Base-by-base conservation (phyloP, 2,113 vertebrate genomes). In the Hypocryptadius cinnamomeus region DNA sequence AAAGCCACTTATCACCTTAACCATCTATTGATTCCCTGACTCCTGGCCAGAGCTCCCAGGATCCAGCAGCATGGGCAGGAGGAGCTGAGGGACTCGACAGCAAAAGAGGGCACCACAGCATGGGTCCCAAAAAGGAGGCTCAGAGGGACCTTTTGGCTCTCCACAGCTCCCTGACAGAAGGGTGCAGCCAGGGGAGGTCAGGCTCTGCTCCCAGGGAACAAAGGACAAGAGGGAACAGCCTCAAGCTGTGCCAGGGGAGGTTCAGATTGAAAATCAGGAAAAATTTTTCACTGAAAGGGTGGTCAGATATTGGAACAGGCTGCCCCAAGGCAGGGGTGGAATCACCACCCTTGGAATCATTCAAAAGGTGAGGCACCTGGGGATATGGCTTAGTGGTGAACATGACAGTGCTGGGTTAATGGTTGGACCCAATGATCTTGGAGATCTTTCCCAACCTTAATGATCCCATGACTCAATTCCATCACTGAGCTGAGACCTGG, bases 1-100 rank as follows among this genome's bases (percentile, higher is more conserved):
- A 93, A 87, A 94, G 91, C 92, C 84, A 88, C 94, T 94, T 94
- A 94, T 95, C 91, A 93, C 93, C 94, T 88, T 82, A 89, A 89
- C 89, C 95, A 91, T 81, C 93, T 88, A 91, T 96, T 12, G 89
- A 94, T 86, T 37, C 76, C 64, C 78, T 57, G 65, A 94, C 42
- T 81, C 86, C 86, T 3, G 72, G 82, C 63, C 94, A 63, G 70
- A 50, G 90, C 88, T 96, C 39, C 60, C 79, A 83, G 92, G 80
- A 64, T 47, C 89, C 81, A 31, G 6, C 10, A 71, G 37, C 37
- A 0, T 0, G 0, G 85, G 82, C 69, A 69, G 92, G 39, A 72
- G 53, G 82, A 86, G 77, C 42, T 11, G 60, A 57, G 80, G 76
- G 88, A 53, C 79, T 40, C 1, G 0, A 16, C 59, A 19, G 45